Evolutionary conservation across 1,140 invertebrate genomes (phyloP).

Genomic region (Scaptodrosophila lebanonensis): DNA sequence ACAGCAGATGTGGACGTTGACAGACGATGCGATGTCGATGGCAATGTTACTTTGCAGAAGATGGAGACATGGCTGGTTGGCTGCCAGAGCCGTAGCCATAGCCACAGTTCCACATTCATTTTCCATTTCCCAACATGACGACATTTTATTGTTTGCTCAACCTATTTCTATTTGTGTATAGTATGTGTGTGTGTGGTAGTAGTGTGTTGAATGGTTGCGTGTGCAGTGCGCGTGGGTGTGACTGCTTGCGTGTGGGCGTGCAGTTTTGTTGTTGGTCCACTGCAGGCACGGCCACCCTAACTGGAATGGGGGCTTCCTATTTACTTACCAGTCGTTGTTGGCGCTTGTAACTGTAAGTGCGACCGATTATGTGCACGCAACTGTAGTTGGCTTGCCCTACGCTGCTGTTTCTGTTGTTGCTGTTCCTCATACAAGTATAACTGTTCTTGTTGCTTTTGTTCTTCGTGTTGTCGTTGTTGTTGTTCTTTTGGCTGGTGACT

Average conservation of each 20-base stretch:
- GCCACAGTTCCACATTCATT: too few relatives aligned
- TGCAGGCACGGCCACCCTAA: not conserved
- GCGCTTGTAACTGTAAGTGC: slow-evolving; percentile 51
- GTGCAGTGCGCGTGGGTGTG: not conserved
- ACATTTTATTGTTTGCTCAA: slow-evolving; percentile 62
- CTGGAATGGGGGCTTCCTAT: slow-evolving; percentile 9
- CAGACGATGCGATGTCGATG: too few relatives aligned
- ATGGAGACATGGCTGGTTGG: too few relatives aligned
- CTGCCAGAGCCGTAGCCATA: too few relatives aligned
- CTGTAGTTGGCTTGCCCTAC: slow-evolving; percentile 47
- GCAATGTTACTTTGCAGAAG: too few relatives aligned
- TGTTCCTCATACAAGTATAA: slow-evolving; percentile 11
- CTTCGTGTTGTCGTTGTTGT: slow-evolving; percentile 19
- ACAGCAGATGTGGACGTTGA: too few relatives aligned
- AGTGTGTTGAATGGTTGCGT: not conserved
- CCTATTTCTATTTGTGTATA: slow-evolving; percentile 36
- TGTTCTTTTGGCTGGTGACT: slow-evolving; percentile 2
- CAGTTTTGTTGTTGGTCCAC: slow-evolving; percentile 11
- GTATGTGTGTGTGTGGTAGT: slow-evolving; percentile 20
- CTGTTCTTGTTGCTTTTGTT: slow-evolving; percentile 30
- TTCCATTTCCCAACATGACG: slow-evolving; percentile 54
- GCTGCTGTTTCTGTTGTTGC: slow-evolving; percentile 5
- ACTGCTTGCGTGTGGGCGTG: slow-evolving; percentile 3
- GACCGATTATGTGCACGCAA: slow-evolving; percentile 67
- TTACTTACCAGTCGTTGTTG: slow-evolving; percentile 20